Percentiles rank a stretch among this genome's conserved stretches.
phyloP scores from a whole-genome alignment of 2,113 vertebrate species.

The Pterophyllum scalare region DNA sequence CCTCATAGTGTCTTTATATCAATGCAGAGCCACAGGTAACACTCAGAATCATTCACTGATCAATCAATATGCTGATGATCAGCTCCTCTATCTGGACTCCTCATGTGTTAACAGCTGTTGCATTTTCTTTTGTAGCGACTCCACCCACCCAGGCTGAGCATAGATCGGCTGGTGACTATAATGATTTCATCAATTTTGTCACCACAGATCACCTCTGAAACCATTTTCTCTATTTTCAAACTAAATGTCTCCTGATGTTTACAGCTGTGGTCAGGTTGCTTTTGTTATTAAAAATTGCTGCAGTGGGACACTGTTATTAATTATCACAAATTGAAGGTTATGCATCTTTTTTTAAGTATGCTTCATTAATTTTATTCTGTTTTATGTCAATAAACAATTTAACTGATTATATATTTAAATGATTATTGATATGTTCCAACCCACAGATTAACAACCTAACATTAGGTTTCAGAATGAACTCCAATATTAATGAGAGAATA shows the following conservation, averaged over 20 bases:
- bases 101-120: too few relatives aligned
- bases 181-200: neutral
- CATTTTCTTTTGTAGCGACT: neutral
- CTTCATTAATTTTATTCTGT: too few relatives aligned
- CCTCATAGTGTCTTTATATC: fast-evolving
- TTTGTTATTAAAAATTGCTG: fast-evolving
- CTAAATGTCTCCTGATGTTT: fast-evolving
- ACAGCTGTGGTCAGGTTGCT: fast-evolving
- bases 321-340: too few relatives aligned
- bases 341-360: too few relatives aligned
- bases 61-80: neutral
- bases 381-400: too few relatives aligned
- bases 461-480: too few relatives aligned
- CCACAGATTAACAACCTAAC: too few relatives aligned
- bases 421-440: too few relatives aligned
- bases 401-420: too few relatives aligned
- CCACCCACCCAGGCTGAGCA: neutral
- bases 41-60: neutral
- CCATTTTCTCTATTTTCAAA: neutral
- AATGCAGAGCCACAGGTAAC: neutral
- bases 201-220: neutral
- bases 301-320: neutral
- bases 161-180: neutral
- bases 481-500: too few relatives aligned
- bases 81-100: neutral